Conservation (phyloP, 2,113 vertebrate genomes). For the Lepisosteus osseus region DNA sequence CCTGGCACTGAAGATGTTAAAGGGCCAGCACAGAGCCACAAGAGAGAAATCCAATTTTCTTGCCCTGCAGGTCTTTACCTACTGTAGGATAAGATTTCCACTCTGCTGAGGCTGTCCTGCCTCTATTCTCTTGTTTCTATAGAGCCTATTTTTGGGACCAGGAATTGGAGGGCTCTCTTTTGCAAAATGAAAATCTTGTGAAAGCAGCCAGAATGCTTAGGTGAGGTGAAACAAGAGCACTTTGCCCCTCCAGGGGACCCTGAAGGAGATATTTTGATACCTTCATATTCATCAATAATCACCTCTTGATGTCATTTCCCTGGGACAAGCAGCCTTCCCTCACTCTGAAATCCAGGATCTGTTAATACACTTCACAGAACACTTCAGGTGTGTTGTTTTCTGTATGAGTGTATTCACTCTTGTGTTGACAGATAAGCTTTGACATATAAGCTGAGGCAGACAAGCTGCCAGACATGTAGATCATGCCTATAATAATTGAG, state of each 20-base stretch:
- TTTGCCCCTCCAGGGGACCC: background rate
- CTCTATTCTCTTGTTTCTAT: background rate
- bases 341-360: background rate
- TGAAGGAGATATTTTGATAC: background rate
- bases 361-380: constrained; percentile 5
- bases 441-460: constrained; percentile 17
- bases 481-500: background rate
- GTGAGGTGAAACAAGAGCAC: constrained; percentile 6
- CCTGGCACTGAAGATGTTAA: constrained; percentile 3
- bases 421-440: constrained; percentile 10
- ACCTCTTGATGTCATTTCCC: background rate
- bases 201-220: background rate
- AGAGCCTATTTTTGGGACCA: background rate
- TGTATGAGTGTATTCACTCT: background rate
- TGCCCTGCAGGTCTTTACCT: background rate
- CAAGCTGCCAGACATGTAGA: constrained; percentile 14
- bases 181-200: constrained; percentile 13
- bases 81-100: constrained; percentile 19
- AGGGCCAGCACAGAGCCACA: background rate
- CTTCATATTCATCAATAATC: constrained; percentile 4
- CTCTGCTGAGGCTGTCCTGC: background rate
- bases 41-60: constrained; percentile 11
- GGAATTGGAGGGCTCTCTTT: constrained; percentile 6
- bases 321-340: background rate
- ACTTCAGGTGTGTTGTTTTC: background rate